Base-by-base conservation (phyloP, 2,797 vertebrate genomes). In the Semotilus atromaculatus region DNA sequence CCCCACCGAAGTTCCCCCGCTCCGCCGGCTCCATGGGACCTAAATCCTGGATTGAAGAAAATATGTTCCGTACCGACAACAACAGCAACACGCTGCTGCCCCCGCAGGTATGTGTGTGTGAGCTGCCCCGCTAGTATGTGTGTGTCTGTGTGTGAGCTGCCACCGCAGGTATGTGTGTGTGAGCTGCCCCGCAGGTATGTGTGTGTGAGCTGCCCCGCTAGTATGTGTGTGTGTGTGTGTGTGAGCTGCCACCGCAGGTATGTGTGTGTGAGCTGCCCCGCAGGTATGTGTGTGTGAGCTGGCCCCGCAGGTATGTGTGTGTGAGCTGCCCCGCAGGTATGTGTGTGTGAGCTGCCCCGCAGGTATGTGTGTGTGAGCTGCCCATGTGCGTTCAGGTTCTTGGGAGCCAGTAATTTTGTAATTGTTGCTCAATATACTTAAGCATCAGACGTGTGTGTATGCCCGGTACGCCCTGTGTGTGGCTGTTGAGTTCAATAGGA, bases 11-110 rank as follows among this genome's bases (percentile, higher is more conserved):
- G 95, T 99, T 98, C 91, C 97, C 97, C 80, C 97, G 98, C 82
- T 96, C 97, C 0, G 96, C 93, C 55, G 96, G 96, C 51, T 96
- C 97, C 0, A 92, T 97, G 92, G 96, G 96, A 88, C 97, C 97
- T 66, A 99, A 98, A 92, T 96, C 97, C 73, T 99, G 98, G 98
- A 95, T 97, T 21, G 98, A 99, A 93, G 98, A 99, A 93, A 99
- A 97, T 85, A 95, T 97, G 93, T 99, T 98, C 93, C 96, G 97
- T 93, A 97, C 97, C 36, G 98, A 99, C 94, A 96, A 95, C 96
- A 99, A 99, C 96, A 98, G 97, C 96, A 99, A 99, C 92, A 95
- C 97, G 81, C 94, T 99, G 90, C 94, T 99, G 95, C 97, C 98
- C 86, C 95, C 98, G 91, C 98, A 99, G 97, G 98, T 99, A 96